Evolutionary conservation across 2,113 vertebrate genomes (phyloP).

Genomic region (Salvelinus namaycush): DNA sequence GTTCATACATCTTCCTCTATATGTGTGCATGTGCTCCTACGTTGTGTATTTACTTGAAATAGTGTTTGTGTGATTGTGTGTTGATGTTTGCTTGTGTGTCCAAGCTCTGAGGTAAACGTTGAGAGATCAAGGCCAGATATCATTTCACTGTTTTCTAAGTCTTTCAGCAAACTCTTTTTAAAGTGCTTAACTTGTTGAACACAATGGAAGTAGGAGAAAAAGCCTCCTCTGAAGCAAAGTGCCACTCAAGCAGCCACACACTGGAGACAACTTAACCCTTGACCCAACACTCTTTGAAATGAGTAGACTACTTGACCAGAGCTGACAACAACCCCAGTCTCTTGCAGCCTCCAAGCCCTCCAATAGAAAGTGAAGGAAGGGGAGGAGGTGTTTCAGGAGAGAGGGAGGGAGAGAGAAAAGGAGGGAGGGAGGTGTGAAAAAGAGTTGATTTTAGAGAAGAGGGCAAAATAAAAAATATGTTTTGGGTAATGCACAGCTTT

Average conservation of each 20-base stretch:
- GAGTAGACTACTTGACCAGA: constrained; percentile 74
- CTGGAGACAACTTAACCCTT: constrained; percentile 83
- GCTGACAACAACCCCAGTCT: constrained; percentile 75
- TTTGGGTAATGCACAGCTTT: too few relatives aligned
- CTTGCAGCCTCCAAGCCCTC: constrained; percentile 53
- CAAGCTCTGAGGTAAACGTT: constrained; percentile 1
- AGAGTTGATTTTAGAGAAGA: background rate
- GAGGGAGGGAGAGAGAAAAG: constrained; percentile 7
- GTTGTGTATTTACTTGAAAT: background rate
- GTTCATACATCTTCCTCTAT: too few relatives aligned
- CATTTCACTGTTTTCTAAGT: constrained; percentile 80
- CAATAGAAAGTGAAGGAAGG: constrained; percentile 65
- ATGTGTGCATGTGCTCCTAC: background rate
- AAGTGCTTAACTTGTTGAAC: constrained; percentile 80
- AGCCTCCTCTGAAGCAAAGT: constrained; percentile 61
- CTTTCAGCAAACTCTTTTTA: constrained; percentile 75
- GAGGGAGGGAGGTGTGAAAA: too few relatives aligned
- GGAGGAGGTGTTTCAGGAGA: constrained; percentile 22
- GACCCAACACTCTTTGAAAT: constrained; percentile 79
- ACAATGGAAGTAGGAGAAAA: constrained; percentile 72
- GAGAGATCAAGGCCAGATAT: constrained; percentile 67
- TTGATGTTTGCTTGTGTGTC: constrained; percentile 18
- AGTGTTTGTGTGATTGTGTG: background rate
- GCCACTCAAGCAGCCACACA: constrained; percentile 78
- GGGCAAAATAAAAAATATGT: background rate